phyloP scores from a whole-genome alignment of 1,140 invertebrate species.

The Trinorchestia longiramus region DNA sequence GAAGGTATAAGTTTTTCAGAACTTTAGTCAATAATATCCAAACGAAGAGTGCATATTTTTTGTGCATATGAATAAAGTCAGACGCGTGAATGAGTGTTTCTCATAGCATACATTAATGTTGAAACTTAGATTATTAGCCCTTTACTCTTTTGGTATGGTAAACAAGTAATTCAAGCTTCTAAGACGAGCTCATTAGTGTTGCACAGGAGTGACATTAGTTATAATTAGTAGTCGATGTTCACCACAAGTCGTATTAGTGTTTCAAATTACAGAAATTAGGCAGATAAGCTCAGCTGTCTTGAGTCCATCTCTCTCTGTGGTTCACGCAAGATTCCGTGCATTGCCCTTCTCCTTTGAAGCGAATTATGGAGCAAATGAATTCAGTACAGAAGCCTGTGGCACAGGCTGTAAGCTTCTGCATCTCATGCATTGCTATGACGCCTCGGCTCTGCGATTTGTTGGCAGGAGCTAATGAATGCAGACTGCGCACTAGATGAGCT shows the following conservation, averaged over 20 bases:
- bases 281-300: not conserved
- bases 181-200: no score
- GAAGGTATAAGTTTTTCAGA: no score
- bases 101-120: no score
- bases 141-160: no score
- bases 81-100: no score
- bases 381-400: not conserved
- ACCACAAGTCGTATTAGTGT: not conserved
- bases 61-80: no score
- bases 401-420: not conserved
- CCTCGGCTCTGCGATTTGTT: not conserved
- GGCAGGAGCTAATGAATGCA: not conserved
- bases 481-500: not conserved
- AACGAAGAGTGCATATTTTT: no score
- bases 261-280: not conserved
- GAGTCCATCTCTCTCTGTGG: not conserved
- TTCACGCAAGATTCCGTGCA: not conserved
- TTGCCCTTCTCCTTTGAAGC: not conserved
- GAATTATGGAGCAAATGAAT: not conserved
- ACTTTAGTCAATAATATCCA: no score
- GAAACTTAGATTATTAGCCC: no score
- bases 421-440: not conserved
- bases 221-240: not conserved
- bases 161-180: no score
- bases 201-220: no score